phyloP scores from a whole-genome alignment of 2,888 invertebrate species.

The Selenia dentaria region DNA sequence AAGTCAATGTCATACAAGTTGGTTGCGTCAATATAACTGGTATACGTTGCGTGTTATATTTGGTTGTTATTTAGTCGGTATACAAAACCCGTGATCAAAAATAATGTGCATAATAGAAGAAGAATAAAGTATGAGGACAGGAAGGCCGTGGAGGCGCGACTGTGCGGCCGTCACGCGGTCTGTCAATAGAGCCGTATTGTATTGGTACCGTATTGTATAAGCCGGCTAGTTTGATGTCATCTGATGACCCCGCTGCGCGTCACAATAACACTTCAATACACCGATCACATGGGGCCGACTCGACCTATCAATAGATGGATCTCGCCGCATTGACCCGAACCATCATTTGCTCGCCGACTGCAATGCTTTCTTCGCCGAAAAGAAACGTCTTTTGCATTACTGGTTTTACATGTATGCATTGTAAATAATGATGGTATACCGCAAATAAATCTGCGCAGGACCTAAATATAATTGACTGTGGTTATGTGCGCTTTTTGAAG shows the following conservation, averaged over 20 bases:
- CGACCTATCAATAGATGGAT: neutral
- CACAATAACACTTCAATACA: conserved; percentile 54
- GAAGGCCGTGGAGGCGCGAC: conserved; percentile 23
- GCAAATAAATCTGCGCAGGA: no score
- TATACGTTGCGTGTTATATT: conserved; percentile 14
- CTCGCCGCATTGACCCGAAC: neutral
- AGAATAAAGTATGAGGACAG: conserved; percentile 1
- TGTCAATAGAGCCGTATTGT: conserved; percentile 59
- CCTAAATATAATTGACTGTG: no score
- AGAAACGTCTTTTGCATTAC: no score
- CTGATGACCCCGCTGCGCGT: conserved; percentile 62
- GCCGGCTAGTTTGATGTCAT: conserved; percentile 36
- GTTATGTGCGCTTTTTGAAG: no score
- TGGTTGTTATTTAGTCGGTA: neutral
- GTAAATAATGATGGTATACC: no score
- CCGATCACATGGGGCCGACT: conserved; percentile 39
- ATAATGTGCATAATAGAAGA: conserved; percentile 1
- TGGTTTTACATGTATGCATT: no score
- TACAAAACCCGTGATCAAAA: conserved; percentile 4
- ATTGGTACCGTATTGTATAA: conserved; percentile 23
- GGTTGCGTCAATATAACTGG: conserved; percentile 16
- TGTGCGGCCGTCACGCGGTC: conserved; percentile 39
- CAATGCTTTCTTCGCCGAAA: no score
- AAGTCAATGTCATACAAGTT: conserved; percentile 23
- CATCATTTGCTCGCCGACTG: conserved; percentile 4